A percentile compares a stretch with the other conserved stretches of the same genome.
phyloP scores from a whole-genome alignment of 2,797 vertebrate species.

The Scolopax rusticola region DNA sequence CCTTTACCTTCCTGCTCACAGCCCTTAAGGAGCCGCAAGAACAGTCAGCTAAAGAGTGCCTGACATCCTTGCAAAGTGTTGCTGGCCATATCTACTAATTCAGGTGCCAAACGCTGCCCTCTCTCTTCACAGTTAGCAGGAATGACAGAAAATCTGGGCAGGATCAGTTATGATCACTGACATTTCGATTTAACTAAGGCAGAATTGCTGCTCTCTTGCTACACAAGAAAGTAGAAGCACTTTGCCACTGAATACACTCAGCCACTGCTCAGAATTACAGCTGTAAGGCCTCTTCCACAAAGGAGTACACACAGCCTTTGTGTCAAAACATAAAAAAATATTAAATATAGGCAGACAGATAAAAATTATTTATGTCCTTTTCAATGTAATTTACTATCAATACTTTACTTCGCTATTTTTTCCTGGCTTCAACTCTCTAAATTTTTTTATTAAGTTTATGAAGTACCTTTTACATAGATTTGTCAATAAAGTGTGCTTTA shows the following conservation, averaged over 20 bases:
- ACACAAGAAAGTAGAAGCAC: background rate
- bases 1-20: background rate
- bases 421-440: conserved; percentile 39
- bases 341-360: conserved; percentile 57
- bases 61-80: background rate
- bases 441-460: conserved; percentile 42
- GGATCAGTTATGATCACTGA: background rate
- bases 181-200: conserved; percentile 40
- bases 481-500: conserved; percentile 62
- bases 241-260: background rate
- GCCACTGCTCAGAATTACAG: background rate
- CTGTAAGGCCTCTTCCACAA: background rate
- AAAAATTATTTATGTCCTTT: conserved; percentile 61
- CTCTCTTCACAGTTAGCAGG: background rate
- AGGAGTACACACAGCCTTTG: background rate
- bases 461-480: conserved; percentile 34
- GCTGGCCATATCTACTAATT: conserved; percentile 16
- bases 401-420: conserved; percentile 45
- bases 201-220: background rate
- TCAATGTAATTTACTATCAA: conserved; percentile 61
- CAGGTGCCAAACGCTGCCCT: background rate
- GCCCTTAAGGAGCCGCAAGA: background rate
- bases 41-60: background rate
- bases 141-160: conserved; percentile 24
- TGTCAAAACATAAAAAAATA: conserved; percentile 54